Evolutionary conservation across 2,113 vertebrate genomes (phyloP).

Genomic region (Pyrgilauda ruficollis): DNA sequence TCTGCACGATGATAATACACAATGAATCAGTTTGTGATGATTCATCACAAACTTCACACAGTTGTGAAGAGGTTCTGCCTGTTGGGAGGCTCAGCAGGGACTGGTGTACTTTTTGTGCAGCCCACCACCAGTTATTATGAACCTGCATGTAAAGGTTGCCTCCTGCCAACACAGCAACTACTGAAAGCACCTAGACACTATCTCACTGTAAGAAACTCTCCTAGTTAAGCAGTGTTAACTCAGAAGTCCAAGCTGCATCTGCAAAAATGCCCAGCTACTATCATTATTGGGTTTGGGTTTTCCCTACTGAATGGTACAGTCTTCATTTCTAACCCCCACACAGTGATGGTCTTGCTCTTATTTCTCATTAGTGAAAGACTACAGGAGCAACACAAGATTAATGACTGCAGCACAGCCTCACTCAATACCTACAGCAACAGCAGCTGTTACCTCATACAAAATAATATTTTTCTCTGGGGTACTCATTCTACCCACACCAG

Average conservation of each 20-base stretch:
- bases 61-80: background rate
- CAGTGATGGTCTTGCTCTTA: conserved; percentile 4
- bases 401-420: conserved; percentile 33
- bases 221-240: background rate
- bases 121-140: background rate
- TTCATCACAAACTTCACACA: background rate
- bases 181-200: background rate
- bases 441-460: conserved; percentile 53
- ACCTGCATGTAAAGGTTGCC: background rate
- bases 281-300: background rate
- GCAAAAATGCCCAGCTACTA: background rate
- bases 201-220: background rate
- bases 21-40: background rate
- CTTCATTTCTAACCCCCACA: background rate
- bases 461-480: conserved; percentile 19
- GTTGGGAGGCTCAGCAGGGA: background rate
- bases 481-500: conserved; percentile 32
- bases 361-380: conserved; percentile 40
- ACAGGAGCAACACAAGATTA: conserved; percentile 41
- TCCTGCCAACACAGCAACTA: background rate
- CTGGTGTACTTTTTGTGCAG: background rate
- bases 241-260: background rate
- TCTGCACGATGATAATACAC: background rate
- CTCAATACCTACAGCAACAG: conserved; percentile 11
- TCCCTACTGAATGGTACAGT: background rate